phyloP scores from a whole-genome alignment of 2,113 vertebrate species.

The Damaliscus lunatus region DNA sequence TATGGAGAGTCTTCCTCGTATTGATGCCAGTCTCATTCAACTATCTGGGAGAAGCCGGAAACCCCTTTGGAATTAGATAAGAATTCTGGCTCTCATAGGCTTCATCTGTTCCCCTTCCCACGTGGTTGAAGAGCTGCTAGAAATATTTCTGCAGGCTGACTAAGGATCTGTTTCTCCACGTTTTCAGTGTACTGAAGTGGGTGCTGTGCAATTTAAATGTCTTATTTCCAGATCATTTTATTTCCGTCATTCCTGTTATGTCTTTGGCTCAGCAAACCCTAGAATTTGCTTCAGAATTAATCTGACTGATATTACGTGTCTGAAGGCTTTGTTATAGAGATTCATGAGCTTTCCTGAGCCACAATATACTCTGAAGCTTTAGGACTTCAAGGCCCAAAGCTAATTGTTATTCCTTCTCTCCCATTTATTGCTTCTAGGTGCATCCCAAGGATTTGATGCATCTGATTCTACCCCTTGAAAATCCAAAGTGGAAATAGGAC shows the following conservation, averaged over 20 bases:
- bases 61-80: slow-evolving; percentile 55
- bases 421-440: slow-evolving; percentile 2
- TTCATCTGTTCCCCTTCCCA: slow-evolving; percentile 64
- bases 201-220: slow-evolving; percentile 63
- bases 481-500: not conserved
- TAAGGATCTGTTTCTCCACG: slow-evolving; percentile 60
- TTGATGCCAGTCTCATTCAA: slow-evolving; percentile 31
- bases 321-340: slow-evolving; percentile 33
- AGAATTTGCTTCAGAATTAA: slow-evolving; percentile 67
- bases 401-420: slow-evolving; percentile 35
- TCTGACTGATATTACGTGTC: slow-evolving; percentile 44
- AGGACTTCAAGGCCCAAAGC: not conserved
- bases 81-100: slow-evolving; percentile 49
- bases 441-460: not conserved
- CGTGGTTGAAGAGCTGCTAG: slow-evolving; percentile 62
- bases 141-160: slow-evolving; percentile 65
- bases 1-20: not conserved
- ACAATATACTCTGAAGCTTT: not conserved
- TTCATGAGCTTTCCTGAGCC: not conserved
- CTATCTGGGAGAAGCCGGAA: slow-evolving; percentile 50
- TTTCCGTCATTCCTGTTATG: slow-evolving; percentile 52
- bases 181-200: slow-evolving; percentile 47
- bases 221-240: slow-evolving; percentile 65
- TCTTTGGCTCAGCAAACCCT: slow-evolving; percentile 56
- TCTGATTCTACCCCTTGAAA: not conserved